Evolutionary conservation across 1,140 invertebrate genomes (phyloP).

Genomic region (Drosophila burlai): DNA sequence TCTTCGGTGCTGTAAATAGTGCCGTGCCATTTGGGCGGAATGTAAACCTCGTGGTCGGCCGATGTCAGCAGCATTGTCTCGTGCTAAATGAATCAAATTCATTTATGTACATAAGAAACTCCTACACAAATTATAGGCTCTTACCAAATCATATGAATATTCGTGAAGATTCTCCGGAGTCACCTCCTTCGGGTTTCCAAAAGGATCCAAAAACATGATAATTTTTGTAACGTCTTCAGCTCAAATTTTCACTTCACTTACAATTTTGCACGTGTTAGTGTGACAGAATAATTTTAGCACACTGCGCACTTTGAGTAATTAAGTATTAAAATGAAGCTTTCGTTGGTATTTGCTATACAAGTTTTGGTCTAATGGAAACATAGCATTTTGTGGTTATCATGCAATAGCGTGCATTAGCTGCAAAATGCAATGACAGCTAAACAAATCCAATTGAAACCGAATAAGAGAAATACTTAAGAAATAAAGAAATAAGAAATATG

Average conservation of each 20-base stretch:
- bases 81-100: conserved; percentile 20
- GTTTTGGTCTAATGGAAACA: neutral
- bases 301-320: neutral
- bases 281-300: neutral
- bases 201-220: conserved; percentile 55
- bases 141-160: conserved; percentile 58
- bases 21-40: conserved; percentile 63
- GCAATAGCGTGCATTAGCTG: neutral
- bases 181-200: conserved; percentile 57
- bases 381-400: neutral
- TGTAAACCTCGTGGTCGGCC: conserved; percentile 43
- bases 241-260: neutral
- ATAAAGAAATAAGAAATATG: too few species aligned
- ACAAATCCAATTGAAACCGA: neutral
- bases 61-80: conserved; percentile 60
- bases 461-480: too few species aligned
- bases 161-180: conserved; percentile 45
- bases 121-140: neutral
- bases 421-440: neutral
- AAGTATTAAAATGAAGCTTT: neutral
- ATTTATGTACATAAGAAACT: neutral
- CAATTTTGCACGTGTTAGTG: conserved; percentile 20
- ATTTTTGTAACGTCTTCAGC: neutral
- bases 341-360: neutral
- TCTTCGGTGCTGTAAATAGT: conserved; percentile 64